Percentiles rank a stretch among this genome's conserved stretches.
These are phyloP conservation scores for Pungitius pungitius DNA, from an alignment of 2,113 vertebrate species.

Conservation along the genomic window DNA sequence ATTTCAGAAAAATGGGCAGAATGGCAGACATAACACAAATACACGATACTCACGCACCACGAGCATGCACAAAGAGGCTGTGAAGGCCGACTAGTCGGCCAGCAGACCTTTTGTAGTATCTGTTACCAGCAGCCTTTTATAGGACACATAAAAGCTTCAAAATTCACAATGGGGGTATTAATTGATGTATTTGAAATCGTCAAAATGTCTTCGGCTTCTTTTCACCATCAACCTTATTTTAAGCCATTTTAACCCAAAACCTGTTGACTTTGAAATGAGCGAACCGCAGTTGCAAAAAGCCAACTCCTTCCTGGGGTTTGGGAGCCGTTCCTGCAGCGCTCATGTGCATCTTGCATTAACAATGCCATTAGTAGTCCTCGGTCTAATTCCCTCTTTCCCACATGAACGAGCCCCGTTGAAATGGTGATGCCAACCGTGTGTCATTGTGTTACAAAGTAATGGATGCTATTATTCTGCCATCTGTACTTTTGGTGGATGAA, in stretches of 20 bases:
- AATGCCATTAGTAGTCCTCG: constrained; percentile 1
- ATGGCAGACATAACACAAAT: neutral
- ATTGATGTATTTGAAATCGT: neutral
- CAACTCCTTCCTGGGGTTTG: neutral
- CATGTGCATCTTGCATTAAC: constrained; percentile 7
- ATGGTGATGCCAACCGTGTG: neutral
- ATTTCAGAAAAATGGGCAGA: neutral
- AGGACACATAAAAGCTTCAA: neutral
- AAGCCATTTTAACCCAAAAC: neutral
- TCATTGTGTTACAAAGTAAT: neutral
- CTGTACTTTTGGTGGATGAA: neutral
- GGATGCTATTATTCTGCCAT: neutral
- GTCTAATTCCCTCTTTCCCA: neutral
- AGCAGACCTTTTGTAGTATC: neutral
- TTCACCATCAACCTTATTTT: neutral
- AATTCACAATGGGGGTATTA: neutral
- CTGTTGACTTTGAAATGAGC: neutral
- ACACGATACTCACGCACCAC: neutral
- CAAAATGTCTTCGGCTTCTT: neutral
- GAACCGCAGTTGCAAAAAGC: neutral
- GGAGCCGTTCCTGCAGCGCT: neutral
- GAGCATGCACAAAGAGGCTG: neutral
- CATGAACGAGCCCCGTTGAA: constrained; percentile 9
- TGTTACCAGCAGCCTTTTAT: neutral
- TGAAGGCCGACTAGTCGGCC: neutral